phyloP scores from a whole-genome alignment of 2,797 vertebrate genomes.

The Microhierax caerulescens region DNA sequence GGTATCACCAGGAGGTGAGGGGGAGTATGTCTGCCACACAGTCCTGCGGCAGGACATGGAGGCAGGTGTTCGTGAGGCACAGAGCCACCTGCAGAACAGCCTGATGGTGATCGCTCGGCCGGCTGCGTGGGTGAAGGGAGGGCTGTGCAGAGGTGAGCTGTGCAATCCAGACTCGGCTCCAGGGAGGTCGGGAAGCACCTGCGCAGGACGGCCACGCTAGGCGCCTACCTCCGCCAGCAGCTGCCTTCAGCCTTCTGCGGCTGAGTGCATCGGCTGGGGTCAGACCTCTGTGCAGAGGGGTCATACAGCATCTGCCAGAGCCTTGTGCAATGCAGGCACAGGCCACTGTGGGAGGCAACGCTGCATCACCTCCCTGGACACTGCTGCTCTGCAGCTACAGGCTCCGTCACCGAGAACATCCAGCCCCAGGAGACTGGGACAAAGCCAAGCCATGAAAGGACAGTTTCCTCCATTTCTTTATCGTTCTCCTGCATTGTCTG shows the following conservation, averaged over 20 bases:
- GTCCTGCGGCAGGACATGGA: background rate
- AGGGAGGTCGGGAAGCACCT: background rate
- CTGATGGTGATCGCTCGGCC: background rate
- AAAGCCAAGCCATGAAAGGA: background rate
- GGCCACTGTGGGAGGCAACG: background rate
- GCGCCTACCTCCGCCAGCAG: background rate
- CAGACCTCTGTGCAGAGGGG: background rate
- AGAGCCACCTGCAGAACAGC: background rate
- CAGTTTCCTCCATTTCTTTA: background rate
- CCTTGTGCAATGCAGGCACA: background rate
- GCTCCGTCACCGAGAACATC: background rate
- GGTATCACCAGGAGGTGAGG: background rate
- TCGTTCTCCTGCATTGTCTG: background rate
- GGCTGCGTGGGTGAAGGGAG: background rate
- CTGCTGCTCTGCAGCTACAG: background rate
- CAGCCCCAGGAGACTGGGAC: background rate
- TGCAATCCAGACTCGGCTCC: background rate
- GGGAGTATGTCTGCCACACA: background rate
- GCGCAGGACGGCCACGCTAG: background rate
- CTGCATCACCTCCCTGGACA: background rate
- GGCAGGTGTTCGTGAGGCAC: background rate
- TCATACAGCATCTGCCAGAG: rapidly evolving
- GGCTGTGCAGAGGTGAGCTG: background rate
- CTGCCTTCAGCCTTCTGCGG: background rate
- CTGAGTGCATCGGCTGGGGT: rapidly evolving